Conservation (phyloP, 2,888 invertebrate genomes). For the Cataglyphis rosenhaueri region DNA sequence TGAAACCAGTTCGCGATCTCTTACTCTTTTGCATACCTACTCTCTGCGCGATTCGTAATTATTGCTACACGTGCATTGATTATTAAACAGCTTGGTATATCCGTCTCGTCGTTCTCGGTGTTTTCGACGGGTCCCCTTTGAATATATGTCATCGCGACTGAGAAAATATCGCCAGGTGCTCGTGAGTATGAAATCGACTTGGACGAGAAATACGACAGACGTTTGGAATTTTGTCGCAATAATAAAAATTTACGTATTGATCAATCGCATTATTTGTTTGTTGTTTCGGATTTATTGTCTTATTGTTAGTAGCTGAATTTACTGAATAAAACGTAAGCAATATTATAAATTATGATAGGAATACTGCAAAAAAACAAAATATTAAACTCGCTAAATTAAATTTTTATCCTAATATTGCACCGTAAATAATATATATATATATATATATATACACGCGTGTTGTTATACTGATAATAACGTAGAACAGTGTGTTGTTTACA, state of each 20-base stretch:
- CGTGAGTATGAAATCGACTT: constrained; percentile 9
- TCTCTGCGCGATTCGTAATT: constrained; percentile 83
- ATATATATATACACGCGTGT: neutral
- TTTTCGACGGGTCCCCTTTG: constrained; percentile 54
- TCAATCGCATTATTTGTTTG: neutral
- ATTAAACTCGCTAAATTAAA: neutral
- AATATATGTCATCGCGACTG: constrained; percentile 37
- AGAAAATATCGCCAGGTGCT: constrained; percentile 48
- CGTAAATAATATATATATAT: constrained; percentile 1
- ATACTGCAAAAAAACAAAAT: neutral
- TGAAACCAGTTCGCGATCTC: constrained; percentile 84
- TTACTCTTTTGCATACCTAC: constrained; percentile 83
- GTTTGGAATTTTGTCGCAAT: constrained; percentile 21
- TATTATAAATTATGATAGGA: neutral
- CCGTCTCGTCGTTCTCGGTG: constrained; percentile 70
- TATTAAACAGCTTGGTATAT: constrained; percentile 83
- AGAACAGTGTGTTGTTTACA: constrained; percentile 17
- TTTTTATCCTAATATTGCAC: neutral
- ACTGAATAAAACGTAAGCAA: neutral
- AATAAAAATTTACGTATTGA: constrained; percentile 11
- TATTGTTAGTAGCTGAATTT: neutral
- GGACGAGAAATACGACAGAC: constrained; percentile 14
- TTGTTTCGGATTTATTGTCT: neutral
- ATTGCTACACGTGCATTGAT: constrained; percentile 84
- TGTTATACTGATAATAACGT: constrained; percentile 14